These are phyloP conservation scores for Drosophila persimilis DNA, from an alignment of 1,140 invertebrate species.

Conservation along the genomic window DNA sequence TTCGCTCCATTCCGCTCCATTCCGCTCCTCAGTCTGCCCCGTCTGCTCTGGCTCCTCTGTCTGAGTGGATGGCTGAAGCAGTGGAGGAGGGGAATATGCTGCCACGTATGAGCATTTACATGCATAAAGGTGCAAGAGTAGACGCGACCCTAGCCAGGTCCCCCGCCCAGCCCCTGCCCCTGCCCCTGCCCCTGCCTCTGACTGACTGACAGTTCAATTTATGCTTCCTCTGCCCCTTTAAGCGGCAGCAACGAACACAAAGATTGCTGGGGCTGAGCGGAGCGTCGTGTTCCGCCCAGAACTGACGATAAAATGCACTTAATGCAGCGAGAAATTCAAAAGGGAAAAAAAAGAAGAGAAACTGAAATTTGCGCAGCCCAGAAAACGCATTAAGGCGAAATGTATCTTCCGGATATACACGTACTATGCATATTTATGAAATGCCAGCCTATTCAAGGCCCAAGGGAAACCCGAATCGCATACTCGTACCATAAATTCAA, in stretches of 20 bases:
- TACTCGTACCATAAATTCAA: conserved; percentile 31
- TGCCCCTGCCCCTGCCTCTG: too few relatives aligned
- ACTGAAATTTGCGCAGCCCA: conserved; percentile 30
- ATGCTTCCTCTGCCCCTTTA: conserved; percentile 71
- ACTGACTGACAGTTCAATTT: conserved; percentile 78
- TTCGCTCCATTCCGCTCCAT: conserved; percentile 28
- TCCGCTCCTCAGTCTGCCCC: conserved; percentile 3
- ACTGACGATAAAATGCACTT: conserved; percentile 78
- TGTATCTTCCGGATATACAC: conserved; percentile 56
- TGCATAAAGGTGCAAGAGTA: conserved; percentile 23
- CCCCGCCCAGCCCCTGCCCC: too few relatives aligned
- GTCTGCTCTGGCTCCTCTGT: conserved; percentile 40
- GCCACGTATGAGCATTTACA: conserved; percentile 53
- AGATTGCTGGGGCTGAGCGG: conserved; percentile 48
- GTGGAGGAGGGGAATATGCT: conserved; percentile 1
- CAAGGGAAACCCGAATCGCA: not conserved
- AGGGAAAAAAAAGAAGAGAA: conserved; percentile 19
- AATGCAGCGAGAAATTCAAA: conserved; percentile 54
- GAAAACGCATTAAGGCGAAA: conserved; percentile 60
- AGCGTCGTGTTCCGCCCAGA: conserved; percentile 59
- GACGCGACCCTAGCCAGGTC: not conserved
- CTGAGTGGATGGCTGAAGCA: conserved; percentile 11
- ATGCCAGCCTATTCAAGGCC: conserved; percentile 42
- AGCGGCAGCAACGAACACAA: conserved; percentile 72
- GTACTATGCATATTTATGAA: conserved; percentile 64